A percentile compares a stretch with the other conserved stretches of the same genome.
Conservation (phyloP, 2,888 invertebrate species). For the Iphiclides podalirius region DNA sequence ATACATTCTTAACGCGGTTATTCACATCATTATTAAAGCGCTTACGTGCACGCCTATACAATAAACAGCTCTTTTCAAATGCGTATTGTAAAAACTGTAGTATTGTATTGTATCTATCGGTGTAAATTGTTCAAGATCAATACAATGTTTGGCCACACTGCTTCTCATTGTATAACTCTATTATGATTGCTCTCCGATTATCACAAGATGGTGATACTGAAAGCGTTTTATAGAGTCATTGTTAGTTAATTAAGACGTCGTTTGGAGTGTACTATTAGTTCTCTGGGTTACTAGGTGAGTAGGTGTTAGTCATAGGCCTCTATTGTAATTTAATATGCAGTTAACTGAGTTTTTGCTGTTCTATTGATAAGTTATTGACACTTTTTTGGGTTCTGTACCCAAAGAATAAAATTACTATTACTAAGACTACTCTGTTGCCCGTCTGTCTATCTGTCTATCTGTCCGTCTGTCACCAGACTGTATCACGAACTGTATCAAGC, state of each 20-base stretch:
- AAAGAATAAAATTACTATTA: too few relatives aligned
- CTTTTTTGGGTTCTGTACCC: too few relatives aligned
- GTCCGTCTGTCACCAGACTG: too few relatives aligned
- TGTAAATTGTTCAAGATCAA: constrained; percentile 57
- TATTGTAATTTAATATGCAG: constrained; percentile 35
- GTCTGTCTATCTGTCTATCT: too few relatives aligned
- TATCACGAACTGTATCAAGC: too few relatives aligned
- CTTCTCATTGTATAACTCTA: constrained; percentile 48
- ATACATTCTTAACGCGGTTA: constrained; percentile 43
- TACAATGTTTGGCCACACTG: constrained; percentile 48
- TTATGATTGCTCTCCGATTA: constrained; percentile 55
- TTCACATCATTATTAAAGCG: constrained; percentile 51
- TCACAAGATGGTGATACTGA: constrained; percentile 51
- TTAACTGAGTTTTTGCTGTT: constrained; percentile 24
- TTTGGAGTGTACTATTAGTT: constrained; percentile 53
- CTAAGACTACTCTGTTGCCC: too few relatives aligned
- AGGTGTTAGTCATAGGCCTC: constrained; percentile 46
- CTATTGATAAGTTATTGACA: constrained; percentile 21
- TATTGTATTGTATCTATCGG: constrained; percentile 51
- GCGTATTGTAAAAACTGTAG: constrained; percentile 53
- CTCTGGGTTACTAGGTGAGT: constrained; percentile 58
- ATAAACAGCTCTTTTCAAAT: constrained; percentile 55
- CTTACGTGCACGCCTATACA: constrained; percentile 53
- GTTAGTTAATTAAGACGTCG: constrained; percentile 62
- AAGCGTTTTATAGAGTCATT: constrained; percentile 58